These are phyloP conservation scores for Chelonus insularis DNA, from an alignment of 1,140 invertebrate species.

Conservation along the genomic window DNA sequence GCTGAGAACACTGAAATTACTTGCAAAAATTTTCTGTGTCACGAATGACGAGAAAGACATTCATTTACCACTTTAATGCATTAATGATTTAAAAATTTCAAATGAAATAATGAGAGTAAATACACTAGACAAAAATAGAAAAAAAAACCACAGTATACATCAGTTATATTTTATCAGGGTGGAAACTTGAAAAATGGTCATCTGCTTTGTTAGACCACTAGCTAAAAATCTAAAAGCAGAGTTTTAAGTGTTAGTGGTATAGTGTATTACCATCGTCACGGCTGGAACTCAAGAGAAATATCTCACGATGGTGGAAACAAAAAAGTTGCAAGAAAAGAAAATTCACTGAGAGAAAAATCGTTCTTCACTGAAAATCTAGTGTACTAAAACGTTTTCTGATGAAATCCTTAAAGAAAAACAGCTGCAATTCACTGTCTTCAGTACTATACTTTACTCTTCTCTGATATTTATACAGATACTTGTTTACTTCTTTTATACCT, in stretches of 20 bases:
- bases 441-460: slow-evolving; percentile 9
- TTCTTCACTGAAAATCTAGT: background rate
- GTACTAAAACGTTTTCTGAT: slow-evolving; percentile 5
- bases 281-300: slow-evolving; percentile 17
- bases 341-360: background rate
- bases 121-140: slow-evolving; percentile 11
- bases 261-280: slow-evolving; percentile 19
- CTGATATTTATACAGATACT: background rate
- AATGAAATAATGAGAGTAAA: background rate
- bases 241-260: slow-evolving; percentile 2
- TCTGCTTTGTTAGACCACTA: slow-evolving; percentile 8
- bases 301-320: slow-evolving; percentile 14
- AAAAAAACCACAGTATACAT: slow-evolving; percentile 12
- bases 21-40: slow-evolving; percentile 8
- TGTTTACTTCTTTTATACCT: too few species aligned
- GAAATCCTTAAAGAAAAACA: slow-evolving; percentile 15
- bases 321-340: slow-evolving; percentile 1
- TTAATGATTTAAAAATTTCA: background rate
- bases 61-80: background rate
- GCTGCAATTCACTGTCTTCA: slow-evolving; percentile 11
- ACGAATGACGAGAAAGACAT: background rate
- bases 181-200: slow-evolving; percentile 25
- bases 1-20: slow-evolving; percentile 22
- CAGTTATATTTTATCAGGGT: background rate
- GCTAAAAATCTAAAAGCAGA: background rate